Percentiles rank a stretch among this genome's conserved stretches.
Conservation (phyloP, 2,888 invertebrate genomes). For the Brachypterus glaber region DNA sequence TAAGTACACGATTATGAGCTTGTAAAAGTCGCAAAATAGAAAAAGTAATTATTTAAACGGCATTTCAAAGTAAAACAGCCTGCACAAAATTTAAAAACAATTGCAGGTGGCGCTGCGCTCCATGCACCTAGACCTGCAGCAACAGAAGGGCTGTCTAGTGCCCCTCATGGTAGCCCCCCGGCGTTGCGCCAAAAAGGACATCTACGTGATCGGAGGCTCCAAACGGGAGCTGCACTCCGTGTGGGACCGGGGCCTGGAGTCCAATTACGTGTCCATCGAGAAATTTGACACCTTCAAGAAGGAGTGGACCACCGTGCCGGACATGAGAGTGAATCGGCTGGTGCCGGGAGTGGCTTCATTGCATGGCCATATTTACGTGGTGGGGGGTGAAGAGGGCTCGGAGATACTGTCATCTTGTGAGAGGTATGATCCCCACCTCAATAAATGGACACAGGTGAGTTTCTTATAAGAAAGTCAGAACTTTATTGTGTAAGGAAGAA, state of each 20-base stretch:
- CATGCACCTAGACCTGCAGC: constrained; percentile 65
- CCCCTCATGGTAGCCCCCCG: constrained; percentile 69
- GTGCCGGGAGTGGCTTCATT: constrained; percentile 76
- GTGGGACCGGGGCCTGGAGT: constrained; percentile 63
- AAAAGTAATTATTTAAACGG: too few species aligned
- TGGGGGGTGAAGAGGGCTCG: constrained; percentile 85
- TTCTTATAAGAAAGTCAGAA: too few species aligned
- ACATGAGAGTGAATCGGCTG: constrained; percentile 77
- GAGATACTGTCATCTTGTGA: constrained; percentile 84
- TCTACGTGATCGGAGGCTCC: constrained; percentile 83
- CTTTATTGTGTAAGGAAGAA: too few species aligned
- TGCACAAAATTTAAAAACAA: too few species aligned
- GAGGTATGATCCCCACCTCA: constrained; percentile 57
- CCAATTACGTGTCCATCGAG: constrained; percentile 73
- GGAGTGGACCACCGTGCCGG: constrained; percentile 70
- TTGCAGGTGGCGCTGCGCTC: constrained; percentile 66
- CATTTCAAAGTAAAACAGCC: too few species aligned
- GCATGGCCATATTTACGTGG: constrained; percentile 79
- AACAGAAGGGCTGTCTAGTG: constrained; percentile 67
- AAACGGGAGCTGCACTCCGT: constrained; percentile 65
- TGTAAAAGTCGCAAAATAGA: too few species aligned
- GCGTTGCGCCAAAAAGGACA: constrained; percentile 75
- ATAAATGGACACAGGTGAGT: constrained; percentile 24
- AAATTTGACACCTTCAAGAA: constrained; percentile 72
- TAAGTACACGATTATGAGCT: too few species aligned